Percentiles rank a stretch among this genome's conserved stretches.
phyloP scores from a whole-genome alignment of 1,140 invertebrate genomes.

The Dreissena rostriformis region DNA sequence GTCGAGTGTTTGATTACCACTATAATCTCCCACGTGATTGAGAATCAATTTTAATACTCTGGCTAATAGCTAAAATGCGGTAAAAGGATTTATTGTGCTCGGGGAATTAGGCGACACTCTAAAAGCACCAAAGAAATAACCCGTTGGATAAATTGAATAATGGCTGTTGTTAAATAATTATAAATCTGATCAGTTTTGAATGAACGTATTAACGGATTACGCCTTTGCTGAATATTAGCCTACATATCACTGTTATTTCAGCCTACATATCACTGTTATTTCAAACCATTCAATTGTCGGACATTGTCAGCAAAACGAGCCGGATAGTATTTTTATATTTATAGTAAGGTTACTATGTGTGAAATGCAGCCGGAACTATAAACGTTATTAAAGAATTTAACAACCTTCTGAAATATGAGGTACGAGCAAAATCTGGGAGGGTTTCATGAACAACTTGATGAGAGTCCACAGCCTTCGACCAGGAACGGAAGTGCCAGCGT shows the following conservation, averaged over 20 bases:
- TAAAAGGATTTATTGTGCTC: no score
- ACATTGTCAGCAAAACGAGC: neutral
- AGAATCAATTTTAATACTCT: no score
- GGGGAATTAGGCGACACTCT: no score
- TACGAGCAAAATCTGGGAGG: conserved; percentile 9
- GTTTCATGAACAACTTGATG: conserved; percentile 10
- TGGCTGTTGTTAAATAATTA: no score
- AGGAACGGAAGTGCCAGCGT: conserved; percentile 29
- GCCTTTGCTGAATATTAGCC: neutral
- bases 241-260: neutral
- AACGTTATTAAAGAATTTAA: neutral
- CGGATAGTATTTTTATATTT: no score
- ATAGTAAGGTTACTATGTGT: neutral
- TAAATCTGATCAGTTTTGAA: neutral
- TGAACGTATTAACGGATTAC: neutral
- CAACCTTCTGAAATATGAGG: conserved; percentile 17
- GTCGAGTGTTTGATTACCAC: no score
- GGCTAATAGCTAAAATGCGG: no score
- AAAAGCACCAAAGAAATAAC: no score
- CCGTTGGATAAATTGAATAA: no score
- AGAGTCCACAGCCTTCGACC: conserved; percentile 19
- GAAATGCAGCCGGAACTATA: neutral
- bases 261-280: neutral
- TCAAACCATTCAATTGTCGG: neutral
- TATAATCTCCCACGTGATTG: no score